Evolutionary conservation across 1,140 invertebrate genomes (phyloP).

Genomic region (Linepithema humile): DNA sequence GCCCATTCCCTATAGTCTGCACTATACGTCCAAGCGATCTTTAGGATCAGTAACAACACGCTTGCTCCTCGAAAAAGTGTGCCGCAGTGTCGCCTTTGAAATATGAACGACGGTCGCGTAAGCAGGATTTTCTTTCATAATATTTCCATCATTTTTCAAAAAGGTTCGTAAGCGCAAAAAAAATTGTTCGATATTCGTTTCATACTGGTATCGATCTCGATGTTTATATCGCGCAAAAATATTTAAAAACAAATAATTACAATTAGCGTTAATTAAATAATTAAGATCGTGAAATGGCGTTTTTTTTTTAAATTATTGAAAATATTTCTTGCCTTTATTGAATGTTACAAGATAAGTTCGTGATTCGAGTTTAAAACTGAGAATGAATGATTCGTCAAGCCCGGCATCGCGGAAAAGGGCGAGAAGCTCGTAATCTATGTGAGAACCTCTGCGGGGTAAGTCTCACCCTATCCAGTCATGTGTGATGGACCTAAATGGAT

Average conservation of each 20-base stretch:
- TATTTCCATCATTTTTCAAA: conserved; percentile 1
- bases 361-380: too few species aligned
- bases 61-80: conserved; percentile 44
- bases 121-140: conserved; percentile 11
- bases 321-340: background rate
- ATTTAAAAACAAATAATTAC: background rate
- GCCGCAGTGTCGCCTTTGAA: conserved; percentile 44
- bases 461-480: conserved; percentile 84
- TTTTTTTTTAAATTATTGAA: background rate
- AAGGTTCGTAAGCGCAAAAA: background rate
- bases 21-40: conserved; percentile 49
- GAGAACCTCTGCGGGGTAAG: conserved; percentile 82
- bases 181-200: background rate
- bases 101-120: conserved; percentile 27
- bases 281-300: background rate
- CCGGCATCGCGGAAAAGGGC: conserved; percentile 7
- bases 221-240: background rate
- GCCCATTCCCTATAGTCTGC: conserved; percentile 21
- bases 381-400: background rate
- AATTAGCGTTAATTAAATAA: background rate
- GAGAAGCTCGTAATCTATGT: conserved; percentile 80
- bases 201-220: background rate
- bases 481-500: conserved; percentile 85
- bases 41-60: conserved; percentile 46
- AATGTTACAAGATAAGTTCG: background rate